Conservation (phyloP, 2,888 invertebrate species). For the Vandiemenella viatica region DNA sequence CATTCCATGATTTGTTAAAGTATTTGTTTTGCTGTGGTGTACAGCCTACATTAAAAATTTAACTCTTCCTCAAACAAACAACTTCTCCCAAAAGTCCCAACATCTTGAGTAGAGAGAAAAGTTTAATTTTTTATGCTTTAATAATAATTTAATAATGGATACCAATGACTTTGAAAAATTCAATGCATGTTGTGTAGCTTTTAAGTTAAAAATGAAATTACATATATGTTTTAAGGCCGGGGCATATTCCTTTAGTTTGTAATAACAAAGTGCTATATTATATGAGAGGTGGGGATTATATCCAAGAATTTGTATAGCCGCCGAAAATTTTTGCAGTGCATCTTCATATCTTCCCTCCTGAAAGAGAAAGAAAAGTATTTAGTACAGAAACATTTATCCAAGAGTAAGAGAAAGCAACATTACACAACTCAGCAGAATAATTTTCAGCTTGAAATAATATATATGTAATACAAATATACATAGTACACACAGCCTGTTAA, state of each 20-base stretch:
- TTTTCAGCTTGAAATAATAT: too few species aligned
- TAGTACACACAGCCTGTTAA: not conserved
- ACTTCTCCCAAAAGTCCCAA: too few species aligned
- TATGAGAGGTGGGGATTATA: slow-evolving; percentile 87
- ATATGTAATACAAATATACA: not conserved
- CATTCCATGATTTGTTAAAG: too few species aligned
- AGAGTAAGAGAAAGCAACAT: not conserved
- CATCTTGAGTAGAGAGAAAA: too few species aligned
- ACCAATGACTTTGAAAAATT: too few species aligned
- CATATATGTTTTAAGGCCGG: slow-evolving; percentile 86
- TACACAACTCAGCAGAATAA: not conserved
- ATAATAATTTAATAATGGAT: too few species aligned
- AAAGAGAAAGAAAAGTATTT: slow-evolving; percentile 16
- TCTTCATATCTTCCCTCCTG: slow-evolving; percentile 77
- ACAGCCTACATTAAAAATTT: too few species aligned
- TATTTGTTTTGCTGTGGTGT: too few species aligned
- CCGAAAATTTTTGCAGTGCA: slow-evolving; percentile 77
- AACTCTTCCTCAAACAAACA: too few species aligned
- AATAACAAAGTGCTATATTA: slow-evolving; percentile 89
- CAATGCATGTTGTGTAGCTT: too few species aligned
- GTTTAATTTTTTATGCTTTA: too few species aligned
- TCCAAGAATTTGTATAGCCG: slow-evolving; percentile 74
- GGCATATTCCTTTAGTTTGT: slow-evolving; percentile 83
- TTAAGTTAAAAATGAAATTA: slow-evolving; percentile 27
- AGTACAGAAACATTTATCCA: not conserved